Percentiles rank a stretch among this genome's conserved stretches.
Conservation (phyloP, 2,888 invertebrate species). For the Tryphoninae sp. region DNA sequence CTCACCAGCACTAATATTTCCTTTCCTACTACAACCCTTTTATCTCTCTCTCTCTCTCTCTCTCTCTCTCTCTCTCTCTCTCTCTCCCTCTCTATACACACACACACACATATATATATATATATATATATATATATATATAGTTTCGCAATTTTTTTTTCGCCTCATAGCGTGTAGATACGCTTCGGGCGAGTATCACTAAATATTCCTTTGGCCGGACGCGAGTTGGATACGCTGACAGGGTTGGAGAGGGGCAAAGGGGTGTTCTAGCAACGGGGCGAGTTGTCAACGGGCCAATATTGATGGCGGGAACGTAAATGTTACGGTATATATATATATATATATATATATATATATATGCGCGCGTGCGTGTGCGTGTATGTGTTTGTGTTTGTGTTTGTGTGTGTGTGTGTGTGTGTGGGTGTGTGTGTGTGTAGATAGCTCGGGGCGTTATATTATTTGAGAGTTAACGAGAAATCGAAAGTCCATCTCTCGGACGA, state of each 20-base stretch:
- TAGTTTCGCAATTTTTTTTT: neutral
- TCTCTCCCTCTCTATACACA: neutral
- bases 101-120: too few relatives aligned
- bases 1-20: constrained; percentile 11
- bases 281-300: constrained; percentile 79
- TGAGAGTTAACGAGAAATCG: constrained; percentile 68
- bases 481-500: constrained; percentile 55
- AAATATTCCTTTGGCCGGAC: constrained; percentile 74
- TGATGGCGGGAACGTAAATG: constrained; percentile 76
- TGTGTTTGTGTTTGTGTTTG: too few relatives aligned
- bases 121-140: constrained; percentile 21
- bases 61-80: neutral
- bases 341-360: constrained; percentile 15
- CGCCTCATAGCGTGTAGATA: constrained; percentile 45
- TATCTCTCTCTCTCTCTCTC: neutral
- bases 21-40: constrained; percentile 41
- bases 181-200: constrained; percentile 78
- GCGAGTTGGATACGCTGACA: constrained; percentile 72
- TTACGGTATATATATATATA: constrained; percentile 14
- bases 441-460: constrained; percentile 65
- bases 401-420: too few relatives aligned
- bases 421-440: neutral
- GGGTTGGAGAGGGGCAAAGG: constrained; percentile 69
- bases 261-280: constrained; percentile 67
- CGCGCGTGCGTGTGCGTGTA: too few relatives aligned